phyloP scores from a whole-genome alignment of 2,113 vertebrate species.

The Mormyrus iriodes region DNA sequence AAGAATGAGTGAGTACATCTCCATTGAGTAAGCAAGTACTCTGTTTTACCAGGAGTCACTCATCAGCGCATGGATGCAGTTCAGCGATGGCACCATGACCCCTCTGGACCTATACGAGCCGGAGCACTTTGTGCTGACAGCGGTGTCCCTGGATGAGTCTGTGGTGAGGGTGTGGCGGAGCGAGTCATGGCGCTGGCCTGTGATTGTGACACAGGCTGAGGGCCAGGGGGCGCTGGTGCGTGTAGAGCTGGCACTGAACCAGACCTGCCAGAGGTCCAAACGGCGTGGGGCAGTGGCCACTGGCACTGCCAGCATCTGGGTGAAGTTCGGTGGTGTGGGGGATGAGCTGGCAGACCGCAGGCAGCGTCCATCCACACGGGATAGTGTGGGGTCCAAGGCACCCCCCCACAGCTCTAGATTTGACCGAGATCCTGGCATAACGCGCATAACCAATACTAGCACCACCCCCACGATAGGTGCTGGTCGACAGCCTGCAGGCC shows the following conservation, averaged over 20 bases:
- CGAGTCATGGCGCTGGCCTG: constrained; percentile 61
- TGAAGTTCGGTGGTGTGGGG: constrained; percentile 61
- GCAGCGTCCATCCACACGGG: constrained; percentile 54
- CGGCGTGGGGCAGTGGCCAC: constrained; percentile 72
- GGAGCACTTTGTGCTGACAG: constrained; percentile 73
- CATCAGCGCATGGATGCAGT: constrained; percentile 88
- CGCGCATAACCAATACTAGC: constrained; percentile 57
- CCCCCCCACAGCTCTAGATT: constrained; percentile 60
- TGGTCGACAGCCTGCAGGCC: constrained; percentile 57
- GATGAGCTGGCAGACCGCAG: constrained; percentile 66
- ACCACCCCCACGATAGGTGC: constrained; percentile 58
- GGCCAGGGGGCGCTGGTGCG: constrained; percentile 80
- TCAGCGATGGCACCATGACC: constrained; percentile 84
- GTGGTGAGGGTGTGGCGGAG: constrained; percentile 62
- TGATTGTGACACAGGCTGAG: constrained; percentile 74
- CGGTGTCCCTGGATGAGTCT: constrained; percentile 73
- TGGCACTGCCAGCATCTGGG: constrained; percentile 65
- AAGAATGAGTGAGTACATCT: not conserved
- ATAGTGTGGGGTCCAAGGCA: constrained; percentile 52
- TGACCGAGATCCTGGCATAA: constrained; percentile 68
- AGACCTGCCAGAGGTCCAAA: constrained; percentile 80
- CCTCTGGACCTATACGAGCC: constrained; percentile 84
- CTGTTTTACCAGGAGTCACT: constrained; percentile 76
- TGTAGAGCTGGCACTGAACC: constrained; percentile 78
- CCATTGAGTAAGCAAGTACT: constrained; percentile 7